Conservation (phyloP, 2,888 invertebrate species). For the Altica lythri region DNA sequence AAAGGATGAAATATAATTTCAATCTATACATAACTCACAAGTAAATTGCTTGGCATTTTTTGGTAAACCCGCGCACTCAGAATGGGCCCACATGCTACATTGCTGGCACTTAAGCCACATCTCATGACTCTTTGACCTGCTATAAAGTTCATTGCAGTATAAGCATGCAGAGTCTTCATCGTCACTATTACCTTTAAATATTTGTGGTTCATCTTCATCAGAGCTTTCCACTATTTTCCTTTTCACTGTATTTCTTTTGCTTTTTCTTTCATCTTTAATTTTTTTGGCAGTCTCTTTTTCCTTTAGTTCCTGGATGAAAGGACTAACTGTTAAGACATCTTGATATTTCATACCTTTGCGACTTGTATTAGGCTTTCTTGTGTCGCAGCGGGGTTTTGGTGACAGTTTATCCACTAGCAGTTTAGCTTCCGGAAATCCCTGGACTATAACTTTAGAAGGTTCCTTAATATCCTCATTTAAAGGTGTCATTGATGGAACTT, state of each 20-base stretch:
- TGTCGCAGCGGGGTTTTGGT: not conserved
- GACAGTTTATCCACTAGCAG: not conserved
- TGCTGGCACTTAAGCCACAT: not conserved
- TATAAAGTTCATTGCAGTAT: not conserved
- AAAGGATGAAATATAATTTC: not conserved
- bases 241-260: not conserved
- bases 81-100: not conserved
- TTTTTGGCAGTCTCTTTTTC: not conserved
- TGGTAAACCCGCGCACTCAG: not conserved
- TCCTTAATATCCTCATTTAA: not conserved
- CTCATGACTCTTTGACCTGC: not conserved
- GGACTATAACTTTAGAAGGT: not conserved
- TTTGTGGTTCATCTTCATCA: not conserved
- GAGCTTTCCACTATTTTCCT: not conserved
- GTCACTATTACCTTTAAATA: not conserved
- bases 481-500: not conserved
- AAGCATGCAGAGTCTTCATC: not conserved
- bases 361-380: not conserved
- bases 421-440: not conserved
- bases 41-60: not conserved
- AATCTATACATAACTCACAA: not conserved
- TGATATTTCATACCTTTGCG: not conserved
- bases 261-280: not conserved
- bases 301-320: not conserved
- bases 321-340: not conserved